Evolutionary conservation across 1,140 invertebrate species (phyloP).

Genomic region (Formica exsecta): DNA sequence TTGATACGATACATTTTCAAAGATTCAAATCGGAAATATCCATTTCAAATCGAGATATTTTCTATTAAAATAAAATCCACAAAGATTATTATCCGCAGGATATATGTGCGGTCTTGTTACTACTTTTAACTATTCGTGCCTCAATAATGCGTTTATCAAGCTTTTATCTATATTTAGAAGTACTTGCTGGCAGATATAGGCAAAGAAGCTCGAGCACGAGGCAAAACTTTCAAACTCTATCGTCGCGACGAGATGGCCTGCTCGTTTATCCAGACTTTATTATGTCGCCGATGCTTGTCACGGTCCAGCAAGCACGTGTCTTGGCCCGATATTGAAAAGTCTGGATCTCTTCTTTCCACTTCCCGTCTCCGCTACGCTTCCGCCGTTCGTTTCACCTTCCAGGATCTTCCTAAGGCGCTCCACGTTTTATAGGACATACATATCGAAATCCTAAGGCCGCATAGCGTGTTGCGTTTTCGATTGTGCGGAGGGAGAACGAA

Average conservation of each 20-base stretch:
- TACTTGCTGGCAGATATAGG: background rate
- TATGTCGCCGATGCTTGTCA: conserved; percentile 68
- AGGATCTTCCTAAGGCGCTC: background rate
- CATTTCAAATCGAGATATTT: no score
- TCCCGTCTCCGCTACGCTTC: conserved; percentile 34
- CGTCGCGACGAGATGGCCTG: conserved; percentile 5
- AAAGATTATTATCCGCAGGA: background rate
- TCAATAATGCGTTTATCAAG: background rate
- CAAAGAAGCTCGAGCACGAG: background rate
- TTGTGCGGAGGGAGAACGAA: conserved; percentile 32
- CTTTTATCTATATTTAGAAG: background rate
- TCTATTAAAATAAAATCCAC: background rate
- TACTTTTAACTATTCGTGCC: background rate
- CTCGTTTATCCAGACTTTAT: conserved; percentile 68
- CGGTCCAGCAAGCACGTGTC: conserved; percentile 54
- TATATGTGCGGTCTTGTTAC: background rate
- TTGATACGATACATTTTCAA: background rate
- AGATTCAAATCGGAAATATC: no score
- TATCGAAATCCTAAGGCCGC: conserved; percentile 41
- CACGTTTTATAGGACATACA: conserved; percentile 50
- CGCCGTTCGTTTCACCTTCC: background rate
- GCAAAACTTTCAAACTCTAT: conserved; percentile 43
- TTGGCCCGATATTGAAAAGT: conserved; percentile 71
- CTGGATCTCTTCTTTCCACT: conserved; percentile 58
- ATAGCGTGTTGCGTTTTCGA: conserved; percentile 54